Base-by-base conservation (phyloP, 2,113 vertebrate genomes). In the Amphiprion percula region DNA sequence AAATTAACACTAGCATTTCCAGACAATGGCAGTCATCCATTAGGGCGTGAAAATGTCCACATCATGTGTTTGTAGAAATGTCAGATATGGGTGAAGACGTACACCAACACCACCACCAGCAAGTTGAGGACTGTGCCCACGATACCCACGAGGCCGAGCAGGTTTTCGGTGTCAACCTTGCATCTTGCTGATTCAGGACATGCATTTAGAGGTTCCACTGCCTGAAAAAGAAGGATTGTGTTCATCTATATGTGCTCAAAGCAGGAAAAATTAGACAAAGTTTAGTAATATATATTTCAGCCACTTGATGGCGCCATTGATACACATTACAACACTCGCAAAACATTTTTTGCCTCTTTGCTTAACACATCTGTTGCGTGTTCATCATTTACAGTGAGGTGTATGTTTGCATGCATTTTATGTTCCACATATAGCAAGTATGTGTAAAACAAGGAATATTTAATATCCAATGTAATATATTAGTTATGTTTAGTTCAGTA, bases 41-140 rank as follows among this genome's bases (percentile, higher is more conserved):
- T 17, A 55, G 39, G 7, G 11, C 2, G 4, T 33, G 1, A 12
- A 55, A 41, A 8, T 39, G 37, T 49, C 11, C 21, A 16, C 23
- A 12, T 0, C 0, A 3, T 58, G 11, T 46, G 7, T 21, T 2
- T 33, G 37, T 11, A 23, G 17, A 16, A 7, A 4, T 19, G 21
- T 90, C 66, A 87, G 15, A 85, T 47, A 26, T 74, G 50, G 4
- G 75, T 87, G 72, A 74, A 82, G 37, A 84, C n/a, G 26, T 90
- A 90, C 12, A 90, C 82, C 1, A 87, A 33, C 39, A 87, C 73
- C 58, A 92, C 80, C 0, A 87, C 67, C 52, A 91, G 63, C 80
- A 90, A 68, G 78, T 90, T 90, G 30, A 90, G 77, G 24, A 84
- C 10, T 2, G 80, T 71, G 39, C 44, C 60, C n/a, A 84, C 78